A percentile compares a stretch with the other conserved stretches of the same genome.
Evolutionary conservation across 2,888 invertebrate genomes (phyloP).

Genomic region (Dilophus febrilis): DNA sequence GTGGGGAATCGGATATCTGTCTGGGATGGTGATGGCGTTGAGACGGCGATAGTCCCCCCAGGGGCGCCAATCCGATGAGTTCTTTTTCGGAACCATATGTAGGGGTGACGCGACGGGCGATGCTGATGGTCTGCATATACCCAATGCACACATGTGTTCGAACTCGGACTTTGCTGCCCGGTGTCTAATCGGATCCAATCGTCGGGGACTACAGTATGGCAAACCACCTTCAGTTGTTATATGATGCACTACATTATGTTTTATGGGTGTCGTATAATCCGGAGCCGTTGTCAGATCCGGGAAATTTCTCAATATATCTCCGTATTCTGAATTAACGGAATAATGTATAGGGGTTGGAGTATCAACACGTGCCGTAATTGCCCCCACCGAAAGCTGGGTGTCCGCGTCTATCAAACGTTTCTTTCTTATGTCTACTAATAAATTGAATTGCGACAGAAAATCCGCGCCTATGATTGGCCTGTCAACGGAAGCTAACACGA

Average conservation of each 20-base stretch:
- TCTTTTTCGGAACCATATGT: not conserved
- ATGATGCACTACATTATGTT: not conserved
- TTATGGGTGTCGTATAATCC: not conserved
- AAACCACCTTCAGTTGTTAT: not conserved
- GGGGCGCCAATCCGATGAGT: not conserved
- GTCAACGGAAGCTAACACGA: not conserved
- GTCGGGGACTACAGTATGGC: not conserved
- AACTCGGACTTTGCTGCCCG: not conserved
- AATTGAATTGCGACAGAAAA: not conserved
- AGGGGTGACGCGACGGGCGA: not conserved
- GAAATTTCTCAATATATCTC: not conserved
- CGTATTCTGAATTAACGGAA: not conserved
- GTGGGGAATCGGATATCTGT: constrained; percentile 16
- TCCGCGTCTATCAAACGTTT: not conserved
- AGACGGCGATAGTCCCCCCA: constrained; percentile 20
- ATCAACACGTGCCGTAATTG: not conserved
- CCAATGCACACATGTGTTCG: not conserved
- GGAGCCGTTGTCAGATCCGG: not conserved
- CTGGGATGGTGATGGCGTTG: constrained; percentile 15
- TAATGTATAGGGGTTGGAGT: too few species aligned
- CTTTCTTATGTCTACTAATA: not conserved
- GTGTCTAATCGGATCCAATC: not conserved
- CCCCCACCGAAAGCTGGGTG: not conserved
- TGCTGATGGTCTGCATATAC: not conserved
- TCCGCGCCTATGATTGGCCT: not conserved